These are phyloP conservation scores for Opisthograptis luteolata DNA, from an alignment of 2,888 invertebrate genomes.

Conservation along the genomic window DNA sequence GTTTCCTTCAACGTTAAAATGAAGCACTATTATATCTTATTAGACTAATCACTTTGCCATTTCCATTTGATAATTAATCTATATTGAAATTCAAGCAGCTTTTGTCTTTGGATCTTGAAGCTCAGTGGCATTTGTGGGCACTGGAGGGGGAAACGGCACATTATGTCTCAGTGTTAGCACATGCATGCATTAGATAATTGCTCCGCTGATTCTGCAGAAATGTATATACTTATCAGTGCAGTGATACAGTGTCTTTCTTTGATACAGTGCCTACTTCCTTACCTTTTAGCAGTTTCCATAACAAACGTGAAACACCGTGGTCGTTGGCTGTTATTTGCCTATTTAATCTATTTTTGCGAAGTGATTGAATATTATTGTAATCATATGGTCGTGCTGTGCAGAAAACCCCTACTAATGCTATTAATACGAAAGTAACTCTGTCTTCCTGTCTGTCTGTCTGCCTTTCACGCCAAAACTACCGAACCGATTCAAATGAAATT, in stretches of 20 bases:
- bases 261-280: background rate
- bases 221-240: background rate
- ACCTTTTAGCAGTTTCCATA: conserved; percentile 38
- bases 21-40: too few species aligned
- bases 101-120: background rate
- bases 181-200: too few species aligned
- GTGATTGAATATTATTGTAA: background rate
- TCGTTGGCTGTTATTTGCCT: conserved; percentile 45
- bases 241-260: background rate
- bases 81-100: too few species aligned
- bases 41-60: too few species aligned
- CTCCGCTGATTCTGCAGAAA: background rate
- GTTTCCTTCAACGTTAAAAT: too few species aligned
- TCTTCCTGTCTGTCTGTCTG: too few species aligned
- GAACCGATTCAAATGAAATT: too few species aligned
- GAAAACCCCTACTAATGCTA: too few species aligned
- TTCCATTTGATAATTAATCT: too few species aligned
- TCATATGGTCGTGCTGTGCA: background rate
- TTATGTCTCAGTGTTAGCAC: background rate
- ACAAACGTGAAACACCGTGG: conserved; percentile 47
- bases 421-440: too few species aligned
- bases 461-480: too few species aligned
- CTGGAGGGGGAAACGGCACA: background rate
- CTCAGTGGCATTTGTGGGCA: background rate
- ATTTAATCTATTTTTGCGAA: conserved; percentile 24